Percentiles rank a stretch among this genome's conserved stretches.
phyloP scores from a whole-genome alignment of 2,113 vertebrate genomes.

The Vulpes vulpes region DNA sequence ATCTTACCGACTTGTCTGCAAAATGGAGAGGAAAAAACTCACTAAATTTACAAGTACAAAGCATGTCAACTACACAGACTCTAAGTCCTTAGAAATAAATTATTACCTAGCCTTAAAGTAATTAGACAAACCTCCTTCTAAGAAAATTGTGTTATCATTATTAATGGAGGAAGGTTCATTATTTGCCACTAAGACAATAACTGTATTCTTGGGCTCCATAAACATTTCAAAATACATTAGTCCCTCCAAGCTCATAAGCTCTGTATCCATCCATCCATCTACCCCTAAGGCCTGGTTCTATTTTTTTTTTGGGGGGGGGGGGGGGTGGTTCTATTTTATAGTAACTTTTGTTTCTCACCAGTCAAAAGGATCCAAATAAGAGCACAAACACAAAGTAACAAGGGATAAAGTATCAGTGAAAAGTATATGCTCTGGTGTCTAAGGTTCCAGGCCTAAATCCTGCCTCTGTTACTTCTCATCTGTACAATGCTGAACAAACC shows the following conservation, averaged over 20 bases:
- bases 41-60: background rate
- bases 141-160: slow-evolving; percentile 55
- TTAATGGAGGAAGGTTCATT: background rate
- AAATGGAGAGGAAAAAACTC: slow-evolving; percentile 49
- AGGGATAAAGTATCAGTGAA: background rate
- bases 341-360: slow-evolving; percentile 24
- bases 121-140: slow-evolving; percentile 40
- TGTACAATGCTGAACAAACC: background rate
- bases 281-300: background rate
- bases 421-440: background rate
- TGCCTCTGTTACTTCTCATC: background rate
- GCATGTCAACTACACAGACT: background rate
- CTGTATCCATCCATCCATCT: background rate
- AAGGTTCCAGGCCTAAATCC: background rate
- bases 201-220: background rate
- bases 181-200: slow-evolving; percentile 20
- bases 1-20: background rate
- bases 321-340: background rate
- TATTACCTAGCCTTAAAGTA: slow-evolving; percentile 46
- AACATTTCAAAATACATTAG: slow-evolving; percentile 43
- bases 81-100: slow-evolving; percentile 37
- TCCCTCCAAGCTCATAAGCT: background rate
- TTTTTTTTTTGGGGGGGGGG: background rate
- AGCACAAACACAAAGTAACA: background rate
- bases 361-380: background rate